Evolutionary conservation across 2,113 vertebrate genomes (phyloP).

Genomic region (Tretioscincus oriximinensis): DNA sequence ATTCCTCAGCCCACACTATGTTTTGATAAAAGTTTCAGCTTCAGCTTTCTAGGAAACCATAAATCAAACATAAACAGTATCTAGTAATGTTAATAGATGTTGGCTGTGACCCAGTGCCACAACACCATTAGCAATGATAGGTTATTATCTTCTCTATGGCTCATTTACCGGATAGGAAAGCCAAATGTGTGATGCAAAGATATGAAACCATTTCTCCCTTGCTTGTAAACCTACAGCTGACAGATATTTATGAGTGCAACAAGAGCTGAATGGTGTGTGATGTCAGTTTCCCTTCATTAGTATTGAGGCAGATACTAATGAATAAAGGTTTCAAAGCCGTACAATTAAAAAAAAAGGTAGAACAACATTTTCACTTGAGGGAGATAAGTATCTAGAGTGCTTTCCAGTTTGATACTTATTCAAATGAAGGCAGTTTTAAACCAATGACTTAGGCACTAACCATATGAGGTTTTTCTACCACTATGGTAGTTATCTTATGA

Average conservation of each 20-base stretch:
- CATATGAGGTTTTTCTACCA: too few relatives aligned
- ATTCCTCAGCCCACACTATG: not conserved
- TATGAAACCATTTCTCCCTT: not conserved
- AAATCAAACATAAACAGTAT: slow-evolving; percentile 24
- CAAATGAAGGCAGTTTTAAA: too few relatives aligned
- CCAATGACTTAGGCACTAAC: too few relatives aligned
- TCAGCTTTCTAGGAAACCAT: slow-evolving; percentile 22
- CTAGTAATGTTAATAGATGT: slow-evolving; percentile 14
- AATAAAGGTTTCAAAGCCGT: not conserved
- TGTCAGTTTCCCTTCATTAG: not conserved
- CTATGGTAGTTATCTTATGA: too few relatives aligned
- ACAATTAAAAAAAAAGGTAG: not conserved
- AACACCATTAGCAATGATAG: slow-evolving; percentile 4
- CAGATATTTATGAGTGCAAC: not conserved
- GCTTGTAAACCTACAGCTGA: not conserved
- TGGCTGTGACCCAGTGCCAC: slow-evolving; percentile 3
- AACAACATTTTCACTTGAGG: not conserved
- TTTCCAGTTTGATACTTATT: not conserved
- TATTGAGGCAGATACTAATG: not conserved
- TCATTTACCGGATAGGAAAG: slow-evolving; percentile 22
- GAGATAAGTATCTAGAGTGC: not conserved
- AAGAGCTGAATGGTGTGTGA: not conserved
- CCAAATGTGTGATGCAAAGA: not conserved
- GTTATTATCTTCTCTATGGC: slow-evolving; percentile 19
- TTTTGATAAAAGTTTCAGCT: not conserved